These are phyloP conservation scores for Cylas formicarius DNA, from an alignment of 1,140 invertebrate species.

Conservation along the genomic window DNA sequence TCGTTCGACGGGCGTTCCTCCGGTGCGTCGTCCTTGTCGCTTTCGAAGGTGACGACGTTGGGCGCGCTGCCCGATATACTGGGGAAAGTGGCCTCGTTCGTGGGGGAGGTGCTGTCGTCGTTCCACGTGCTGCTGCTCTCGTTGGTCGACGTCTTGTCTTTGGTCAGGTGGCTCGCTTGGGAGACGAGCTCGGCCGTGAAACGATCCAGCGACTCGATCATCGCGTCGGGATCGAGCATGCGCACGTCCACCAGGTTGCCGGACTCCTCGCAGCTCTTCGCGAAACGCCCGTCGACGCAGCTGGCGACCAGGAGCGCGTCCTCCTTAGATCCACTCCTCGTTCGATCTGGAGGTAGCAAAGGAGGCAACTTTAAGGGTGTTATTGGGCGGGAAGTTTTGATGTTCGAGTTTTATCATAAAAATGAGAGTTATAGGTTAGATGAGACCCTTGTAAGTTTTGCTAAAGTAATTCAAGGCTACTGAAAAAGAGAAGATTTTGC, in stretches of 20 bases:
- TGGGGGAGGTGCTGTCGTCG: slow-evolving; percentile 59
- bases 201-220: slow-evolving; percentile 59
- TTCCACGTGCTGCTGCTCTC: slow-evolving; percentile 59
- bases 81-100: slow-evolving; percentile 70
- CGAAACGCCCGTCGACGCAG: slow-evolving; percentile 23
- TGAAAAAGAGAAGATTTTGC: no score
- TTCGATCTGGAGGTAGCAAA: slow-evolving; percentile 23
- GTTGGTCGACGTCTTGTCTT: slow-evolving; percentile 30
- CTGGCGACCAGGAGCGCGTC: slow-evolving; percentile 28
- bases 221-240: slow-evolving; percentile 54
- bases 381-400: neutral
- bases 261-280: slow-evolving; percentile 29
- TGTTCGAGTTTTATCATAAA: no score
- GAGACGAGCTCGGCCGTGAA: slow-evolving; percentile 57
- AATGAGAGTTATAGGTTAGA: no score
- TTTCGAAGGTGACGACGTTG: slow-evolving; percentile 58
- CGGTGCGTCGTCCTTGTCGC: slow-evolving; percentile 46
- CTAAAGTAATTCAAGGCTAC: no score
- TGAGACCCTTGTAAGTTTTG: no score
- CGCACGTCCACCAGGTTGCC: slow-evolving; percentile 31
- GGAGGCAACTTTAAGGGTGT: neutral
- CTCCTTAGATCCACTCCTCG: slow-evolving; percentile 38
- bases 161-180: slow-evolving; percentile 46
- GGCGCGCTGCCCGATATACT: slow-evolving; percentile 69
- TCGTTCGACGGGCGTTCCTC: slow-evolving; percentile 31